These are phyloP conservation scores for Caenorhabditis inopinata DNA, from an alignment of 1,140 invertebrate species.

Conservation along the genomic window DNA sequence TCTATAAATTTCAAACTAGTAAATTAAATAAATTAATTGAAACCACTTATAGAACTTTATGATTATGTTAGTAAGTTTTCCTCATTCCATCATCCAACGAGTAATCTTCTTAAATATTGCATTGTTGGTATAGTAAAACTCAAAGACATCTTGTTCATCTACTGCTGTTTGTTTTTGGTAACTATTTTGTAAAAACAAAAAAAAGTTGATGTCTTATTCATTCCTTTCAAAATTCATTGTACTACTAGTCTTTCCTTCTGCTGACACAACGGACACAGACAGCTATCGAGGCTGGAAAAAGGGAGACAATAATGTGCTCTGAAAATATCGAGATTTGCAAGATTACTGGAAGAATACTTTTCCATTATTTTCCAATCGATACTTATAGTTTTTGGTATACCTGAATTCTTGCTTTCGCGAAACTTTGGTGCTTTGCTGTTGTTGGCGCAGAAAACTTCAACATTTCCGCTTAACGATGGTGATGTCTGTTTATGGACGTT, in stretches of 20 bases:
- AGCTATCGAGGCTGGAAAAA: background rate
- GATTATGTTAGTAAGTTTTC: too few relatives aligned
- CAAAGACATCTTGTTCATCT: too few relatives aligned
- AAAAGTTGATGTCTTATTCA: background rate
- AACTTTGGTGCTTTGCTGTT: conserved; percentile 26
- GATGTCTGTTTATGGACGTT: conserved; percentile 18
- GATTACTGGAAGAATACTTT: too few relatives aligned
- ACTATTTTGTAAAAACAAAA: background rate
- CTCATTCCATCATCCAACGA: too few relatives aligned
- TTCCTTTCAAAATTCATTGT: conserved; percentile 10
- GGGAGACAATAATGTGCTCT: background rate
- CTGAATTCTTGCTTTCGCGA: conserved; percentile 23
- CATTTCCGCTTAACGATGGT: conserved; percentile 5
- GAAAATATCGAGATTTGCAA: conserved; percentile 30
- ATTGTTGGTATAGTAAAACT: too few relatives aligned
- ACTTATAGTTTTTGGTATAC: background rate
- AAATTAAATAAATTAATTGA: too few relatives aligned
- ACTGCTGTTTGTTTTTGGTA: background rate
- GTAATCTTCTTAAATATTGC: too few relatives aligned
- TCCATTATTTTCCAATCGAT: background rate
- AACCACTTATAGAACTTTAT: too few relatives aligned
- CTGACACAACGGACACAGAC: background rate
- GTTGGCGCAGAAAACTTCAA: background rate
- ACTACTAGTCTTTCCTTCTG: background rate
- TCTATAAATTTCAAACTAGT: too few relatives aligned